Evolutionary conservation across 2,797 vertebrate species (phyloP), one percentile per base, ranked within the genome.

Genomic region (Arrhamphus sclerolepis): DNA sequence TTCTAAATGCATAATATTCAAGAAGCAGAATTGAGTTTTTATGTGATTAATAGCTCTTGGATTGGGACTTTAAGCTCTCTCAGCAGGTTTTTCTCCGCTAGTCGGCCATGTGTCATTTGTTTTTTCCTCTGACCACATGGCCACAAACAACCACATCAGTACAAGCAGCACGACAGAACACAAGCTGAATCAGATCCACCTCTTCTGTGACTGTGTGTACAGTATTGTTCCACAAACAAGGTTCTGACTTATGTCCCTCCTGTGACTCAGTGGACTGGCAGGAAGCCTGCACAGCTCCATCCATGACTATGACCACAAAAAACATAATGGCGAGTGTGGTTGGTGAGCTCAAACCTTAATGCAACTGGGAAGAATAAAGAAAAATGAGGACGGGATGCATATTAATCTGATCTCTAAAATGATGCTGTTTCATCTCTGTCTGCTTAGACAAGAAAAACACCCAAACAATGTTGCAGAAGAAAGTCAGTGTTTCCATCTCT

Each of bases 181-280:
- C 52, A 19, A 64, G 60, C 78, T 31, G 41, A 62, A 72, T 71
- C 69, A 22, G 68, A 72, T 64, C 60, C 4, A 46, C 67, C 72
- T 79, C 66, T 22, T 64, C 66, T 58, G 7, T 66, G 54, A 83
- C 65, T 46, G 51, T 73, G 51, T 56, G 4, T 16, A 66, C 75
- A 29, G 82, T 76, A 72, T 81, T 64, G 76, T 87, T 78, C 79
- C 73, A 72, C 80, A 82, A 83, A 87, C 87, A 88, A 62, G 64
- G 38, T 73, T 80, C 49, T 85, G 89, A 91, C 88, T 90, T 84
- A 91, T 83, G 77, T 66, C 74, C 75, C 81, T 82, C 80, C 54
- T 53, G 77, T 89, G 90, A 90, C 85, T 75, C 76, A 17, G 70
- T 65, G 71, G 75, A 70, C 75, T 86, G 85, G 80, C 79, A 65